A percentile compares a stretch with the other conserved stretches of the same genome.
These are phyloP conservation scores for Patiria miniata DNA, from an alignment of 35 echinoderm and acorn worm genomes.

Conservation along the genomic window DNA sequence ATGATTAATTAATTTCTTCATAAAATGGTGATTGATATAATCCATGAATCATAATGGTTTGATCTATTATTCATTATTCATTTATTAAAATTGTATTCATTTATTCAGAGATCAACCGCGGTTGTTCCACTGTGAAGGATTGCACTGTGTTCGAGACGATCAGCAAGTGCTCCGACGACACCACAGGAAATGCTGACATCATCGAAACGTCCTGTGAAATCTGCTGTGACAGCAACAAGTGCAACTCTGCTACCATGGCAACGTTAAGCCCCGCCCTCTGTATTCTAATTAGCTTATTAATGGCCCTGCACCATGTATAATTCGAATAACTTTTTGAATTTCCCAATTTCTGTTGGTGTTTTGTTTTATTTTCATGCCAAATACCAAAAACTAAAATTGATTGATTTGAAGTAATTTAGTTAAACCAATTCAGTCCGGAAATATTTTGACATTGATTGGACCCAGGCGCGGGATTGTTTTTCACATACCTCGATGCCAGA, in stretches of 20 bases:
- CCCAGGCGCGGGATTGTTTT: no score
- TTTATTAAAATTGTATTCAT: not conserved
- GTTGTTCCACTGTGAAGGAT: not conserved
- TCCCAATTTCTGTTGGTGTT: no score
- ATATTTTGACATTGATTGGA: no score
- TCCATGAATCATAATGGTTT: no score
- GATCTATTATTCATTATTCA: not conserved
- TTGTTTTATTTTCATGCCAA: no score
- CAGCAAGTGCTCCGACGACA: not conserved
- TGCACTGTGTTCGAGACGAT: not conserved
- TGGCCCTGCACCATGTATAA: slow-evolving; percentile 11
- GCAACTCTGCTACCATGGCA: slow-evolving; percentile 6
- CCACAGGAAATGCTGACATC: not conserved
- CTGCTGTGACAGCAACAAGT: not conserved
- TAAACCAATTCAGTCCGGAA: no score
- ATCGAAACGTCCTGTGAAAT: not conserved
- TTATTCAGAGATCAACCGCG: slow-evolving; percentile 18
- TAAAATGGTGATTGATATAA: no score
- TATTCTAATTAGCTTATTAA: not conserved
- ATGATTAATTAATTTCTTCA: no score
- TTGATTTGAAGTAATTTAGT: no score
- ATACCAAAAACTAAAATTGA: no score
- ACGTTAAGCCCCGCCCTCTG: not conserved
- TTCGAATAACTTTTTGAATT: no score
- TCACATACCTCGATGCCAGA: no score